A percentile compares a stretch with the other conserved stretches of the same genome.
These are phyloP conservation scores for Discoglossus pictus DNA, from an alignment of 2,797 vertebrate species.

Conservation along the genomic window DNA sequence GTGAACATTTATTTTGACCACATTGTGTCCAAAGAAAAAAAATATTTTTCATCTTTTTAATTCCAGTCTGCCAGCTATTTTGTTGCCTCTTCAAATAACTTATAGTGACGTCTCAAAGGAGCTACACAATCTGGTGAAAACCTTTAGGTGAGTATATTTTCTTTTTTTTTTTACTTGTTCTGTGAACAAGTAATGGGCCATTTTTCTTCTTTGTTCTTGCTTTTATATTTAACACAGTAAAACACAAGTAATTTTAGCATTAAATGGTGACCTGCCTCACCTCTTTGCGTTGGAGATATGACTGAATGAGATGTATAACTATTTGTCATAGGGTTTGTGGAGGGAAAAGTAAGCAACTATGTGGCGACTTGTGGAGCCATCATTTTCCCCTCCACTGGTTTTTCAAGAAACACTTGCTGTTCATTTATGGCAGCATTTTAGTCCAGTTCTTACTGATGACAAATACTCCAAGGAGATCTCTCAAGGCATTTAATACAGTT, in stretches of 20 bases:
- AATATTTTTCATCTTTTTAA: slow-evolving; percentile 35
- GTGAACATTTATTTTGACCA: neutral
- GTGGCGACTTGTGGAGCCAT: slow-evolving; percentile 60
- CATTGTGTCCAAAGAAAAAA: neutral
- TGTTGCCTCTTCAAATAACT: slow-evolving; percentile 69
- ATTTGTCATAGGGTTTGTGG: slow-evolving; percentile 10
- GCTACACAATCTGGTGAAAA: slow-evolving; percentile 72
- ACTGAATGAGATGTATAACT: slow-evolving; percentile 43
- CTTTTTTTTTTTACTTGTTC: too few species aligned
- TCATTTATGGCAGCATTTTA: slow-evolving; percentile 65
- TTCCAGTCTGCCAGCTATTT: slow-evolving; percentile 70
- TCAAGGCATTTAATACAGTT: slow-evolving; percentile 72
- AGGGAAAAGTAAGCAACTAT: slow-evolving; percentile 54
- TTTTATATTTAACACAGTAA: neutral
- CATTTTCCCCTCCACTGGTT: slow-evolving; percentile 77
- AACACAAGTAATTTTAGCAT: slow-evolving; percentile 1
- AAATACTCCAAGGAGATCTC: slow-evolving; percentile 66
- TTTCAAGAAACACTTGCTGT: slow-evolving; percentile 80
- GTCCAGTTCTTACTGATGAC: slow-evolving; percentile 58
- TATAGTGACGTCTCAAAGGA: slow-evolving; percentile 67
- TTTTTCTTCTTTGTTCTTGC: too few species aligned
- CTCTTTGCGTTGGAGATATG: slow-evolving; percentile 40
- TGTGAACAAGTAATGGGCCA: neutral
- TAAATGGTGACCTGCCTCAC: slow-evolving; percentile 28
- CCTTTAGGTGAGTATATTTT: slow-evolving; percentile 69